Conservation (phyloP, 2,888 invertebrate genomes). For the Thymelicus acteon region DNA sequence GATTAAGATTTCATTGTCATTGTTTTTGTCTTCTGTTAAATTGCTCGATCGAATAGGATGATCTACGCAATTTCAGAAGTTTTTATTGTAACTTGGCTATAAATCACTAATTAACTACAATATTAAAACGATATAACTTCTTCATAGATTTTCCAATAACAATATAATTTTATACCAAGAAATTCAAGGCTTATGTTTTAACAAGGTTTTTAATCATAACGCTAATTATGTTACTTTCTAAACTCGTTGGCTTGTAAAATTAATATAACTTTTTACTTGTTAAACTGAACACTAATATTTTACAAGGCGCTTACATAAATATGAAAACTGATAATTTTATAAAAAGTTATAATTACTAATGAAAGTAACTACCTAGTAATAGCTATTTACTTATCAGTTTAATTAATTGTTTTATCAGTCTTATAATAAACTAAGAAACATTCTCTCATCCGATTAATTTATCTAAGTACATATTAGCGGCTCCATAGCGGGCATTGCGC, state of each 20-base stretch:
- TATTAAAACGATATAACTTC: too few relatives aligned
- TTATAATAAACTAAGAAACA: neutral
- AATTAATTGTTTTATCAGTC: neutral
- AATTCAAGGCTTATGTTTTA: too few relatives aligned
- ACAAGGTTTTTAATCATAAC: too few relatives aligned
- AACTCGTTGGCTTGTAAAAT: too few relatives aligned
- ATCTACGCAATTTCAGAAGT: neutral
- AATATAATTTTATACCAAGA: too few relatives aligned
- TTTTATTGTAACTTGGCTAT: neutral
- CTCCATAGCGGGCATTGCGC: constrained; percentile 22
- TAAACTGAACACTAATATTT: neutral
- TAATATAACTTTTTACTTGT: neutral
- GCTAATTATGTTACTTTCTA: too few relatives aligned
- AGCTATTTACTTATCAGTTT: neutral
- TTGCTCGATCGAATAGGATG: neutral
- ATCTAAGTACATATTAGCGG: neutral
- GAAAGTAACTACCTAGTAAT: neutral
- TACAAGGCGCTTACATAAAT: neutral
- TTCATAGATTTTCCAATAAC: too few relatives aligned
- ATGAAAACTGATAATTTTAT: neutral
- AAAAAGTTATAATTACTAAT: too few relatives aligned
- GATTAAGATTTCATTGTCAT: constrained; percentile 6
- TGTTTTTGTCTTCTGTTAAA: neutral
- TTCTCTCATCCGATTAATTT: neutral
- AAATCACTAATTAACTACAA: neutral